phyloP scores from a whole-genome alignment of 2,888 invertebrate genomes.

The Clistopyga incitator region DNA sequence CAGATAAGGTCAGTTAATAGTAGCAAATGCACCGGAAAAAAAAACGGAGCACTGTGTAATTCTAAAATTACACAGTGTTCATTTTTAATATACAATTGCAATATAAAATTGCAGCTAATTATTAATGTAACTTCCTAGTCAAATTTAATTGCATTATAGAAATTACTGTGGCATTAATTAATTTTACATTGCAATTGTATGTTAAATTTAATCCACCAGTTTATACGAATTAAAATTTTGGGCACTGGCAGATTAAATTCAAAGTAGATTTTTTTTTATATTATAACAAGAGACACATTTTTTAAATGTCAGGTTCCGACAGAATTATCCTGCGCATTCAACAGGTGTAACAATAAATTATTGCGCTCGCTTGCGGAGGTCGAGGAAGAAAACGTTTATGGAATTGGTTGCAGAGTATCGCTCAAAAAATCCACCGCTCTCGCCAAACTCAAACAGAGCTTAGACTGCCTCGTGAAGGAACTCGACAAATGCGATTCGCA shows the following conservation, averaged over 20 bases:
- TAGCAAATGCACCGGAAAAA: not conserved
- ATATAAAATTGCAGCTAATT: too few species aligned
- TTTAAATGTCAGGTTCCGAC: constrained; percentile 72
- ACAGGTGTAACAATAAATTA: constrained; percentile 75
- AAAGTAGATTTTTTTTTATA: too few species aligned
- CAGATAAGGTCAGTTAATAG: constrained; percentile 79
- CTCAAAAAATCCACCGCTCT: constrained; percentile 77
- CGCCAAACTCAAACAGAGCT: constrained; percentile 80
- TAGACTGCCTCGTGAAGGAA: constrained; percentile 81
- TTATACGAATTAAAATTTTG: too few species aligned
- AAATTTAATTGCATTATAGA: too few species aligned
- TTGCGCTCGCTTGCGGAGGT: constrained; percentile 70
- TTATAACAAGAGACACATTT: too few species aligned
- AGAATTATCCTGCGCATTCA: constrained; percentile 73
- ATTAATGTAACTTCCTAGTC: too few species aligned
- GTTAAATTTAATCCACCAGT: too few species aligned
- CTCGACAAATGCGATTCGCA: constrained; percentile 82
- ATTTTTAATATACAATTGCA: not conserved
- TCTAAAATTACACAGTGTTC: not conserved
- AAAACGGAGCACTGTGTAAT: not conserved
- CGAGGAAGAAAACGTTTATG: constrained; percentile 59
- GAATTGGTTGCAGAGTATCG: constrained; percentile 65
- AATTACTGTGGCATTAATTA: too few species aligned
- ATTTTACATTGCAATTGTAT: too few species aligned
- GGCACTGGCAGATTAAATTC: too few species aligned